phyloP scores from a whole-genome alignment of 2,888 invertebrate genomes.

The Microdon myrmicae region DNA sequence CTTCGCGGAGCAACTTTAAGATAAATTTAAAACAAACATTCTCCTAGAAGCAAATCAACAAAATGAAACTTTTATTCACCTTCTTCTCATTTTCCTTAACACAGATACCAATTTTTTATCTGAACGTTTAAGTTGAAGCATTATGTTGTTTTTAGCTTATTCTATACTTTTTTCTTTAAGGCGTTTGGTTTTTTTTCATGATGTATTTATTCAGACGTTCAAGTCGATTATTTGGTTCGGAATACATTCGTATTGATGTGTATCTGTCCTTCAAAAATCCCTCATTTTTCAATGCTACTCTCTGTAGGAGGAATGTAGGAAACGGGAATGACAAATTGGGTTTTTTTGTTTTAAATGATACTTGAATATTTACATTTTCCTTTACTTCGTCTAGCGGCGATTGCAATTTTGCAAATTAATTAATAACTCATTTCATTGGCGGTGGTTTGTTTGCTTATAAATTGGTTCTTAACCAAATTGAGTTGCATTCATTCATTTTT shows the following conservation, averaged over 20 bases:
- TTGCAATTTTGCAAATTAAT: conserved; percentile 23
- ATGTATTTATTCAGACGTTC: background rate
- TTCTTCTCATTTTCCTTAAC: conserved; percentile 15
- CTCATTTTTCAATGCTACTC: conserved; percentile 33
- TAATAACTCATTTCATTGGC: conserved; percentile 13
- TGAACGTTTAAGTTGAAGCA: no score
- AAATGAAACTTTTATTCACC: conserved; percentile 18
- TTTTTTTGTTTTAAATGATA: conserved; percentile 4
- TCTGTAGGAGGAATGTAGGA: conserved; percentile 23
- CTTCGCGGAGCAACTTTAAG: conserved; percentile 21
- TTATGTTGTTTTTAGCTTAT: no score
- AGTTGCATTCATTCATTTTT: conserved; percentile 8
- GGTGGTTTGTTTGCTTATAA: conserved; percentile 14
- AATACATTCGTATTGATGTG: conserved; percentile 12
- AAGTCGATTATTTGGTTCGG: background rate
- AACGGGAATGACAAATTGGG: conserved; percentile 9
- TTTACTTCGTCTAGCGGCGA: no score
- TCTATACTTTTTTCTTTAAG: no score
- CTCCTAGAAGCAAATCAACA: conserved; percentile 21
- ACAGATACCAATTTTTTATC: conserved; percentile 9
- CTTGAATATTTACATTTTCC: conserved; percentile 1
- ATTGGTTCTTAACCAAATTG: conserved; percentile 17
- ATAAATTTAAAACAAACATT: conserved; percentile 33
- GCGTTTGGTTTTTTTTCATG: background rate
- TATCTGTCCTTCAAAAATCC: conserved; percentile 39